Conservation (phyloP, 2,113 vertebrate species). For the Speoplatyrhinus poulsoni region DNA sequence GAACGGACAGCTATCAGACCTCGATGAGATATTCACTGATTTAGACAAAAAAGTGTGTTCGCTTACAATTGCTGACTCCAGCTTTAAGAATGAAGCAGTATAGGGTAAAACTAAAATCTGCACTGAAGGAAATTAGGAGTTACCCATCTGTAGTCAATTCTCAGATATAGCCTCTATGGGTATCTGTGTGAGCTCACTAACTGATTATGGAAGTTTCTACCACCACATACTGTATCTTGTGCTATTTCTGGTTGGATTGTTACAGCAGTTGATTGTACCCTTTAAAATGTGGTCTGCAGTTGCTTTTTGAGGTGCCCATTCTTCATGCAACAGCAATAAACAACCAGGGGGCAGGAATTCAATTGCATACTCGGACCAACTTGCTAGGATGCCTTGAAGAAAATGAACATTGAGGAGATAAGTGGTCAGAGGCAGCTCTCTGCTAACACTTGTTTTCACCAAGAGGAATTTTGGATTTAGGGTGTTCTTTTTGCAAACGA, state of each 20-base stretch:
- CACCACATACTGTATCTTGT: background rate
- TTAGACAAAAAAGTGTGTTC: no score
- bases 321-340: constrained; percentile 48
- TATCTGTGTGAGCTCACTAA: background rate
- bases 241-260: background rate
- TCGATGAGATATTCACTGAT: no score
- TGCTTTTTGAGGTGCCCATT: constrained; percentile 26
- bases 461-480: background rate
- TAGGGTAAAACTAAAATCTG: background rate
- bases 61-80: no score
- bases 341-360: constrained; percentile 41
- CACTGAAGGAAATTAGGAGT: background rate
- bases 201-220: constrained; percentile 15
- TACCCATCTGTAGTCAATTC: background rate
- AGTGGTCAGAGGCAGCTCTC: constrained; percentile 14
- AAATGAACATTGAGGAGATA: constrained; percentile 19
- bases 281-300: constrained; percentile 49
- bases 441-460: constrained; percentile 24
- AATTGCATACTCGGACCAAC: constrained; percentile 12
- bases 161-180: background rate
- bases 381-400: constrained; percentile 5
- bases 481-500: background rate
- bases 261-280: constrained; percentile 36
- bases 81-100: background rate
- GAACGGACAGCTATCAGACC: no score